Base-by-base conservation (phyloP, 2,888 invertebrate species). In the Perdita meconis region DNA sequence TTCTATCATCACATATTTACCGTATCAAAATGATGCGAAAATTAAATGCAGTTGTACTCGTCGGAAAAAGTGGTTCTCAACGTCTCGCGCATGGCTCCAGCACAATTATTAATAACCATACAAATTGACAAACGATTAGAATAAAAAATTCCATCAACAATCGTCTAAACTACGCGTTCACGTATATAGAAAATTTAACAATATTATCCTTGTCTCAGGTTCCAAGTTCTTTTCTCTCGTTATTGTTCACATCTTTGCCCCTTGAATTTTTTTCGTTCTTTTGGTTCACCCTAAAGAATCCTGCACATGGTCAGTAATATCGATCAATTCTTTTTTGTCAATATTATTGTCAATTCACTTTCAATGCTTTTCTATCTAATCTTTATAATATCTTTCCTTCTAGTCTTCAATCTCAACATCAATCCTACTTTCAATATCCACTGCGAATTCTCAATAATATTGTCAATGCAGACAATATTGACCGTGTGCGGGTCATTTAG, bases 51-150 rank as follows among this genome's bases (percentile, higher is more conserved):
- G 56, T 78, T 86, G 75, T 81, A 79, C 64, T 86, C 40, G 55
- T 82, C 78, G 78, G 80, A 82, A 84, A 85, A 83, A 73, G 51
- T 84, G 70, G 24, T 74, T 79, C 76, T 38, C 70, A 67, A 81
- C 50, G 13, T 63, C 26, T 51, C 44, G 50, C 51, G 51, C 50
- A 68, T 50, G 10, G n/a, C n/a, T n/a, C n/a, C n/a, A n/a, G n/a
- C n/a, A n/a, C n/a, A n/a, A 55, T 60, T 69, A 47, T 64, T 24
- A 80, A 30, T 63, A 66, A 70, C 66, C 63, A 63, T 75, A 78
- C 59, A 81, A 87, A 87, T 86, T 85, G 86, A 86, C 79, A 86
- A 86, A 84, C 56, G 36, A 87, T 86, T 77, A 60, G 55, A 85
- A 86, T 85, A 53, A 68, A 66, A 68, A 60, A 68, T 72, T 72